Conservation (phyloP, 2,797 vertebrate species). For the Falco rusticolus region DNA sequence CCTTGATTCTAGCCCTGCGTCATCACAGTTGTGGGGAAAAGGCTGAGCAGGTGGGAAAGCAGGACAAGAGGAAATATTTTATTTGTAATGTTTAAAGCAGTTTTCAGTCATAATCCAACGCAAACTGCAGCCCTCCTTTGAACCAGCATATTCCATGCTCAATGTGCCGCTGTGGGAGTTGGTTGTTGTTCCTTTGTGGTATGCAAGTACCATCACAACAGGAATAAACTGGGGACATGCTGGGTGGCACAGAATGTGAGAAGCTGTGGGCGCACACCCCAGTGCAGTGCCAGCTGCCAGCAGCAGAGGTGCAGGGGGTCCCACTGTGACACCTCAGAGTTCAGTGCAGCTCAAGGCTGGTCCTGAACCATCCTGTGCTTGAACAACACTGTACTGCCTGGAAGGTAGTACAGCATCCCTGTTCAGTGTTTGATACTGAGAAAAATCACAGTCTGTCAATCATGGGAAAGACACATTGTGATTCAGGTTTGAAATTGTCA, state of each 20-base stretch:
- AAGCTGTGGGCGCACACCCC: neutral
- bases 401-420: neutral
- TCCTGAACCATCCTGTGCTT: neutral
- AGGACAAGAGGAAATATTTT: neutral
- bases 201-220: neutral
- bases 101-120: neutral
- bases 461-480: neutral
- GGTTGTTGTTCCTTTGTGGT: neutral
- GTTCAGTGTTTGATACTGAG: neutral
- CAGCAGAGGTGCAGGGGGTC: neutral
- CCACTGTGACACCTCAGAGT: neutral
- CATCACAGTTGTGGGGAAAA: neutral
- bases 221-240: neutral
- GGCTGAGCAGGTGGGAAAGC: neutral
- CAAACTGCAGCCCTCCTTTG: neutral
- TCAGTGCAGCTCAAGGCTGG: accelerated
- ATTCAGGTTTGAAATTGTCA: neutral
- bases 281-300: neutral
- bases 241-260: neutral
- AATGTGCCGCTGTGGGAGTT: neutral
- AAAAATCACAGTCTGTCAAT: neutral
- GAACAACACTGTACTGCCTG: neutral
- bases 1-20: neutral
- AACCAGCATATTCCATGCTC: neutral
- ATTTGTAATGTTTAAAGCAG: neutral